Evolutionary conservation across 1,140 invertebrate species (phyloP).

Genomic region (Drosophila arizonae): DNA sequence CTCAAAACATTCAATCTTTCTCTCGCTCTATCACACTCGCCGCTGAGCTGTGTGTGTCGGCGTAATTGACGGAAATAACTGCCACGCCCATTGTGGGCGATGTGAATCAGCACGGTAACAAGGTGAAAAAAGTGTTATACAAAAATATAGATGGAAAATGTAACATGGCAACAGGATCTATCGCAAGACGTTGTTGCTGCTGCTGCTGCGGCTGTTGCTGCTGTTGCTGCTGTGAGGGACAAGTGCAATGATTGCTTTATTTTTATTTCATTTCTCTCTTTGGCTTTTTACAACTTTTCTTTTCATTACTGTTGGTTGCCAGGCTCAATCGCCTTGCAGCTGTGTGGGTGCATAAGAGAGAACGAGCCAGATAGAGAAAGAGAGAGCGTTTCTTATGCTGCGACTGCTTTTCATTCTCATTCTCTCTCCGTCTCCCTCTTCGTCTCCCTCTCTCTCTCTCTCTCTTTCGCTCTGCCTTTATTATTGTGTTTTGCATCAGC

Average conservation of each 20-base stretch:
- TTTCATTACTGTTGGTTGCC: constrained; percentile 67
- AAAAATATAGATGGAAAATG: constrained; percentile 35
- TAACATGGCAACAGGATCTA: constrained; percentile 55
- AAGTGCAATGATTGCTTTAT: constrained; percentile 77
- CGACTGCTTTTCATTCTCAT: not conserved
- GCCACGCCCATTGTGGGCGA: constrained; percentile 76
- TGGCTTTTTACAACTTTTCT: constrained; percentile 61
- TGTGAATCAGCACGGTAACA: constrained; percentile 28
- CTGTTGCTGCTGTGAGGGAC: constrained; percentile 40
- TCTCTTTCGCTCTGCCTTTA: not conserved
- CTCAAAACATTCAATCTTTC: constrained; percentile 22
- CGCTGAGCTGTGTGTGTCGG: constrained; percentile 62
- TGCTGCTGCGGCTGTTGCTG: constrained; percentile 9
- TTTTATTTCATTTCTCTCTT: constrained; percentile 31
- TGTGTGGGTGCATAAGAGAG: constrained; percentile 14
- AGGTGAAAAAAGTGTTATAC: constrained; percentile 8
- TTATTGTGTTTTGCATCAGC: constrained; percentile 26
- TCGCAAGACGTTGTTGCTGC: constrained; percentile 1
- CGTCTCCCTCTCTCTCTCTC: no score
- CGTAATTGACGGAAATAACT: constrained; percentile 78
- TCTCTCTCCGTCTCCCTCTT: no score
- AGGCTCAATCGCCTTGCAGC: constrained; percentile 57
- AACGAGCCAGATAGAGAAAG: no score
- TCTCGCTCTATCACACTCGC: constrained; percentile 11
- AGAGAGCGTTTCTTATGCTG: not conserved